A percentile compares a stretch with the other conserved stretches of the same genome.
Conservation (phyloP, 2,888 invertebrate species). For the Endotricha flammealis region DNA sequence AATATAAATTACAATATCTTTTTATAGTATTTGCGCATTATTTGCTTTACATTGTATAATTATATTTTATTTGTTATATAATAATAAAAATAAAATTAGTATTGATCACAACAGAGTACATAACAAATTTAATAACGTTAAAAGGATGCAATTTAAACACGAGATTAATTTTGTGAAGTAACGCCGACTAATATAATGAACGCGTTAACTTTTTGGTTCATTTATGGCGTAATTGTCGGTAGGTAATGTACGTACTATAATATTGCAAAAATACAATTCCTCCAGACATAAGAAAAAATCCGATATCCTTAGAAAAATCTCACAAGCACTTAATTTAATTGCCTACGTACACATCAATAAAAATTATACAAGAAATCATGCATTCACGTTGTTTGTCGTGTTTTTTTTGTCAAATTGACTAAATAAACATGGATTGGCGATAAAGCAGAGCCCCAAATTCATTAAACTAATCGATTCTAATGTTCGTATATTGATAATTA, state of each 20-base stretch:
- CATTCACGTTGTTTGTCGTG: background rate
- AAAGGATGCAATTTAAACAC: background rate
- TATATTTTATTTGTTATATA: constrained; percentile 8
- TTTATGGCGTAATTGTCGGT: constrained; percentile 2
- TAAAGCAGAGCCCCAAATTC: too few relatives aligned
- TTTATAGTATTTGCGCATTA: constrained; percentile 9
- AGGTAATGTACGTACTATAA: background rate
- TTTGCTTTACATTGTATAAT: constrained; percentile 9
- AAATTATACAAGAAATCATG: constrained; percentile 1
- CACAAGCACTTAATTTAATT: background rate
- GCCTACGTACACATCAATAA: constrained; percentile 4
- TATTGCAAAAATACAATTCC: constrained; percentile 2
- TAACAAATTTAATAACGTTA: background rate
- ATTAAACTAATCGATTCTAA: too few relatives aligned
- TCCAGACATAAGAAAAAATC: background rate
- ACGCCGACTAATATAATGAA: background rate
- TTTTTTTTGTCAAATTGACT: too few relatives aligned
- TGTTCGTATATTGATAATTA: too few relatives aligned
- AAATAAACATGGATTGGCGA: too few relatives aligned
- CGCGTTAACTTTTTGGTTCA: background rate
- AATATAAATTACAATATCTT: constrained; percentile 9
- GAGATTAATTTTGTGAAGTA: background rate
- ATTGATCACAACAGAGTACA: too few relatives aligned
- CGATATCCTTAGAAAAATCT: background rate
- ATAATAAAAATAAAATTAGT: constrained; percentile 1